A percentile compares a stretch with the other conserved stretches of the same genome.
phyloP scores from a whole-genome alignment of 2,113 vertebrate species.

The Carassius auratus region DNA sequence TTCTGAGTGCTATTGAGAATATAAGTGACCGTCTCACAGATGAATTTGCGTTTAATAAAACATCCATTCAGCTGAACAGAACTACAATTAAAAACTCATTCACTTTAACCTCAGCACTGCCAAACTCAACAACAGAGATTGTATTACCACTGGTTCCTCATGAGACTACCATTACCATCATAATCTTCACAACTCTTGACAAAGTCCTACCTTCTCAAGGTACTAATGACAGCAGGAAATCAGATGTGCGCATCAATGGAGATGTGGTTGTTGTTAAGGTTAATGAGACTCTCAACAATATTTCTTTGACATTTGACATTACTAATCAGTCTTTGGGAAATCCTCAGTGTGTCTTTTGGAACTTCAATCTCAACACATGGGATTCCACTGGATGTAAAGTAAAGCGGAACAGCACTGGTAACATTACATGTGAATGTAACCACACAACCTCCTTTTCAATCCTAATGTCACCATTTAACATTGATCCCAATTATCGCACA shows the following conservation, averaged over 20 bases:
- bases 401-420: not conserved
- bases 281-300: not conserved
- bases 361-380: slow-evolving; percentile 74
- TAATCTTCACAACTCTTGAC: slow-evolving; percentile 71
- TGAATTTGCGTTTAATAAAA: slow-evolving; percentile 23
- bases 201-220: slow-evolving; percentile 71
- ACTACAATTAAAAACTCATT: slow-evolving; percentile 52
- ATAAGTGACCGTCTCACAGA: slow-evolving; percentile 65
- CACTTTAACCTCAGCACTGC: not conserved
- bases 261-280: slow-evolving; percentile 74
- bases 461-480: slow-evolving; percentile 77
- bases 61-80: slow-evolving; percentile 60
- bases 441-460: slow-evolving; percentile 86
- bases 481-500: not conserved
- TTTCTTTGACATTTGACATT: slow-evolving; percentile 76
- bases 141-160: slow-evolving; percentile 64
- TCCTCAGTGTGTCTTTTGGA: slow-evolving; percentile 83
- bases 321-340: slow-evolving; percentile 61
- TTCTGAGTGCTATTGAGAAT: slow-evolving; percentile 76
- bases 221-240: slow-evolving; percentile 5
- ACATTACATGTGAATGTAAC: slow-evolving; percentile 75
- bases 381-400: slow-evolving; percentile 68
- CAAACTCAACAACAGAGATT: slow-evolving; percentile 61
- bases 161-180: slow-evolving; percentile 64
- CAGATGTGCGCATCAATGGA: slow-evolving; percentile 64